Evolutionary conservation across 2,113 vertebrate species (phyloP), one percentile per base, ranked within the genome.

Genomic region (Pyxicephalus adspersus): DNA sequence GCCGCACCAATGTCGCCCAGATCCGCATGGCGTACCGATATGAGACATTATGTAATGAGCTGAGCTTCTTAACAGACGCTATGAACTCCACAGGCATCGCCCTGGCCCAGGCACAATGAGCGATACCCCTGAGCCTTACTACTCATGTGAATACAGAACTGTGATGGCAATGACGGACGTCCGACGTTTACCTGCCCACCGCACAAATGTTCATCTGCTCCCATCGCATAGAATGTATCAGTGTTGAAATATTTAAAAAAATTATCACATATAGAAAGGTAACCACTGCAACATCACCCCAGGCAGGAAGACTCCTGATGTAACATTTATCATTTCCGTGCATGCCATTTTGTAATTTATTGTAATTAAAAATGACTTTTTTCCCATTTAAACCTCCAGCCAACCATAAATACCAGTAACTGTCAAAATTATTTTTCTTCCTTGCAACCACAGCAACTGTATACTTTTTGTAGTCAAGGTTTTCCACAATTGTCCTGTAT

Each of bases 21-120:
- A 99, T 99, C 89, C 95, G 98, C 61, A 93, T 98, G 95, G 93
- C 97, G 31, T 99, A 95, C 90, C 95, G 97, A 64, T 89, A 97
- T 0, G 98, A 99, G 90, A 98, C 94, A 0, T 87, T 98, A 78
- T 95, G 96, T 87, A 98, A 98, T 11, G 97, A 99, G 89, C 95
- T 99, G 76, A 97, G 96, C 77, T 97, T 98, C 87, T 89, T 99
- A 29, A 93, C 96, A 63, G 96, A 98, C 1, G 97, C 95, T 2
- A 90, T 97, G 88, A 96, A 96, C 86, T 89, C 94, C 0, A 93
- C 95, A 50, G 87, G 85, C 9, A 84, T 88, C 54, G 83, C 83
- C 4, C 86, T 86, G 25, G 66, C n/a, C 25, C 16, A 79, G 61
- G 4, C 74, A 0, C 5, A 83, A 65, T 91, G 86, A 90, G 50